A percentile compares a stretch with the other conserved stretches of the same genome.
Conservation (phyloP, 2,888 invertebrate species). For the Drepanosiphum platanoidis region DNA sequence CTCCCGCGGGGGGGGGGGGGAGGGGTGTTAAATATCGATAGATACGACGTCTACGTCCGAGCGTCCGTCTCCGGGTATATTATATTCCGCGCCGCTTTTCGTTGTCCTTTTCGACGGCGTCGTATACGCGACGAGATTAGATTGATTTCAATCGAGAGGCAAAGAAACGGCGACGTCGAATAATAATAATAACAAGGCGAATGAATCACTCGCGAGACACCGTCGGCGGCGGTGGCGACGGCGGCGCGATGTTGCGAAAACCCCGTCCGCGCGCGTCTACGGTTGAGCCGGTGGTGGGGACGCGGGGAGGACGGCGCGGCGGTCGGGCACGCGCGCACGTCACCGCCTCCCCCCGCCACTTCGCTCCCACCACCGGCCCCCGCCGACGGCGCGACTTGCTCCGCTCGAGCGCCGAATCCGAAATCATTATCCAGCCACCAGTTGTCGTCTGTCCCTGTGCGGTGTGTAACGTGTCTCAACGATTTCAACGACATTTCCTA, state of each 20-base stretch:
- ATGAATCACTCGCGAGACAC: slow-evolving; percentile 12
- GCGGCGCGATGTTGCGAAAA: slow-evolving; percentile 41
- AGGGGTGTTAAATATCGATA: too few relatives aligned
- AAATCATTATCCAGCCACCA: slow-evolving; percentile 53
- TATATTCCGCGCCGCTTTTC: background rate
- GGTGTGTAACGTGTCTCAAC: background rate
- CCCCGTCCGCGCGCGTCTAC: background rate
- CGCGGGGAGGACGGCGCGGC: background rate
- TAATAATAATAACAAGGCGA: background rate
- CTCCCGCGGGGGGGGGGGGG: too few relatives aligned
- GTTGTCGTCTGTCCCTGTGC: slow-evolving; percentile 54
- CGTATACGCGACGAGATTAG: background rate
- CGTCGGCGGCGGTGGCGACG: background rate
- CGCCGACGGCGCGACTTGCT: slow-evolving; percentile 22
- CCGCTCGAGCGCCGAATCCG: slow-evolving; percentile 22
- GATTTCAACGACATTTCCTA: too few relatives aligned
- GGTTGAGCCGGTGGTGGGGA: background rate
- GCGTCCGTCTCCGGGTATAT: too few relatives aligned
- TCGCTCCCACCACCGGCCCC: background rate
- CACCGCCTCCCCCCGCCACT: background rate
- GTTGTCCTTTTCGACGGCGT: background rate
- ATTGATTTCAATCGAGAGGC: background rate
- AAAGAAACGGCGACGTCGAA: background rate
- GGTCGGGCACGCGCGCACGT: slow-evolving; percentile 44
- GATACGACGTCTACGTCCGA: too few relatives aligned